Percentiles rank a stretch among this genome's conserved stretches.
These are phyloP conservation scores for Caenorhabditis sp. DNA, from an alignment of 2,888 invertebrate species.

Conservation along the genomic window DNA sequence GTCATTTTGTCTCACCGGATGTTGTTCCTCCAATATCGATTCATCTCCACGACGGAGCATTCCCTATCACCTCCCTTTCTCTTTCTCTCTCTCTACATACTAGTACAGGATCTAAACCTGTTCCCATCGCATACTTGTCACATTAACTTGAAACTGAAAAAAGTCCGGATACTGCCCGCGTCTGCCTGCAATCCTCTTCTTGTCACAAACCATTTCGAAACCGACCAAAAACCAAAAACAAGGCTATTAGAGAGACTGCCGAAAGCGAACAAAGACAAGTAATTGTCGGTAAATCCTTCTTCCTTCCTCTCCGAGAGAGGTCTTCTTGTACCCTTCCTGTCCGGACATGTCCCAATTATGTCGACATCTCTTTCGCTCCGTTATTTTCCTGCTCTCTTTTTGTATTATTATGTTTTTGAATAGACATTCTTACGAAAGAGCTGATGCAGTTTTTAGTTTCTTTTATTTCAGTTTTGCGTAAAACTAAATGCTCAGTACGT, in stretches of 20 bases:
- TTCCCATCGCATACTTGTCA: neutral
- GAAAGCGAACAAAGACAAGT: conserved; percentile 6
- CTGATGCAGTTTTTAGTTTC: too few species aligned
- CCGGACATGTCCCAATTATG: conserved; percentile 12
- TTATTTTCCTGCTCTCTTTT: neutral
- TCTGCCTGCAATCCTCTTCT: too few species aligned
- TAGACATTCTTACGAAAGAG: too few species aligned
- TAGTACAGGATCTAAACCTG: neutral
- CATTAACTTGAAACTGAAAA: conserved; percentile 4
- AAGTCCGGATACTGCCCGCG: too few species aligned
- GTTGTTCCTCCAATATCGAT: neutral
- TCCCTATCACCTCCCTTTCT: neutral
- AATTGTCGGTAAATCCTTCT: conserved; percentile 17
- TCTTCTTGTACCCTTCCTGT: conserved; percentile 4
- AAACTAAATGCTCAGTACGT: too few species aligned
- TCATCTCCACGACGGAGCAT: too few species aligned
- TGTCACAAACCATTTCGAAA: conserved; percentile 15
- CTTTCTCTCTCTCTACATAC: neutral
- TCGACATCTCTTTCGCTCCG: conserved; percentile 6
- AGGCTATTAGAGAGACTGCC: conserved; percentile 5
- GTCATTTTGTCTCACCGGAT: conserved; percentile 7
- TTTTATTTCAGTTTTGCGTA: too few species aligned
- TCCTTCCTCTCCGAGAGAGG: neutral
- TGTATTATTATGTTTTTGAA: too few species aligned
- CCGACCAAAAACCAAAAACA: conserved; percentile 21